phyloP scores from a whole-genome alignment of 2,113 vertebrate genomes.

The Zosterops pallidus region DNA sequence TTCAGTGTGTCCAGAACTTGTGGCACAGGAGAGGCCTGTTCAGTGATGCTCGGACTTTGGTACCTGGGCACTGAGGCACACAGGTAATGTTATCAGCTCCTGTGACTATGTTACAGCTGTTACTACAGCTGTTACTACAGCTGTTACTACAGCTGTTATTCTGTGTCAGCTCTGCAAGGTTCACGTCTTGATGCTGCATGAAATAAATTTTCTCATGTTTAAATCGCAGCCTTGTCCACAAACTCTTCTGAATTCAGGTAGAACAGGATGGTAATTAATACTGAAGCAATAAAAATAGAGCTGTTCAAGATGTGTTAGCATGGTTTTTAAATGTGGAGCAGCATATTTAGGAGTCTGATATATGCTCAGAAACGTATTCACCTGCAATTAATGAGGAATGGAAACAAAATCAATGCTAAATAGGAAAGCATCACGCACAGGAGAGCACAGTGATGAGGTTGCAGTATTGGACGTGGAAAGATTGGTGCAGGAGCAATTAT shows the following conservation, averaged over 20 bases:
- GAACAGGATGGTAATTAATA: conserved; percentile 1
- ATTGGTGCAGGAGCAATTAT: neutral
- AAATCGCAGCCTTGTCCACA: neutral
- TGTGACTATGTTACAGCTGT: neutral
- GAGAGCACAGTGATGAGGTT: conserved; percentile 1
- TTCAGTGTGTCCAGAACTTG: neutral
- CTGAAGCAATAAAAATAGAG: neutral
- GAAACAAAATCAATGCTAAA: conserved; percentile 55
- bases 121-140: too few relatives aligned
- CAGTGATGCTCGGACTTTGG: neutral
- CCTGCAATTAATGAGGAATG: conserved; percentile 22
- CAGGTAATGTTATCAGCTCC: neutral
- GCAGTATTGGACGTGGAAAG: neutral
- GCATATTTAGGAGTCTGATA: neutral
- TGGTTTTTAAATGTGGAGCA: neutral
- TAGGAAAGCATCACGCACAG: neutral
- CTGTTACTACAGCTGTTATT: too few relatives aligned
- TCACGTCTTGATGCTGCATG: neutral
- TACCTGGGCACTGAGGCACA: neutral
- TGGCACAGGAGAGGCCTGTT: neutral
- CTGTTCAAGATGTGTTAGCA: neutral
- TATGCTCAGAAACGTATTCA: conserved; percentile 4
- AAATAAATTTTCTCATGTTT: neutral
- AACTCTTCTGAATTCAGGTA: neutral
- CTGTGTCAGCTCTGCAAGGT: neutral